Evolutionary conservation across 2,888 invertebrate species (phyloP).

Genomic region (Caenorhabditis panamensis): DNA sequence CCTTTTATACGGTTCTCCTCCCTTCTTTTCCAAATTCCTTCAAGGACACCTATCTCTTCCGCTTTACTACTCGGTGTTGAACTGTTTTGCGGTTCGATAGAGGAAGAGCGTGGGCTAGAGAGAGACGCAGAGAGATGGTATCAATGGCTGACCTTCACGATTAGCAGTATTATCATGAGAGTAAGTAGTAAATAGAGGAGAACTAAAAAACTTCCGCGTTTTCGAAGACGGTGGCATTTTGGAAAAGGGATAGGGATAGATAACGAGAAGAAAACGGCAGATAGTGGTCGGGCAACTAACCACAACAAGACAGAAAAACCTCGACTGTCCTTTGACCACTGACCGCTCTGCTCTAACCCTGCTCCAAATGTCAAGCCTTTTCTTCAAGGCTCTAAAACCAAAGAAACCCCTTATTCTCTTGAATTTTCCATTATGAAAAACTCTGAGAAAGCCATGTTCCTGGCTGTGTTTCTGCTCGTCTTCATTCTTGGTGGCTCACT

Average conservation of each 20-base stretch:
- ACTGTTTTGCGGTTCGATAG: neutral
- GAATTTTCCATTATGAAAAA: no score
- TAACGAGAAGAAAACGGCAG: no score
- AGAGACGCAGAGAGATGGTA: constrained; percentile 1
- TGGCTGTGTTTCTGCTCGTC: no score
- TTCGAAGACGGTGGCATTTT: neutral
- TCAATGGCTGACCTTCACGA: neutral
- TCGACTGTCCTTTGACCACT: no score
- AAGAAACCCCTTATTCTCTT: no score
- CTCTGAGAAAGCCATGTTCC: no score
- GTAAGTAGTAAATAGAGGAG: constrained; percentile 1
- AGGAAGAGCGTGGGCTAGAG: neutral
- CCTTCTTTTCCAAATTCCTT: neutral
- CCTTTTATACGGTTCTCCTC: neutral
- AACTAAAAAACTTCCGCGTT: neutral
- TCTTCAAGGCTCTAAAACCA: no score
- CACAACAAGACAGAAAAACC: no score
- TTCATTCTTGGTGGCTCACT: no score
- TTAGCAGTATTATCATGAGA: neutral
- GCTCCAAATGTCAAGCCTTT: no score
- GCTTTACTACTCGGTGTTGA: neutral
- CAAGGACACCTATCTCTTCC: neutral
- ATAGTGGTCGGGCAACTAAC: no score
- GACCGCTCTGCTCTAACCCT: no score
- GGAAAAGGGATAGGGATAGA: neutral